These are phyloP conservation scores for Pseudococcus longispinus DNA, from an alignment of 2,888 invertebrate species.

Conservation along the genomic window DNA sequence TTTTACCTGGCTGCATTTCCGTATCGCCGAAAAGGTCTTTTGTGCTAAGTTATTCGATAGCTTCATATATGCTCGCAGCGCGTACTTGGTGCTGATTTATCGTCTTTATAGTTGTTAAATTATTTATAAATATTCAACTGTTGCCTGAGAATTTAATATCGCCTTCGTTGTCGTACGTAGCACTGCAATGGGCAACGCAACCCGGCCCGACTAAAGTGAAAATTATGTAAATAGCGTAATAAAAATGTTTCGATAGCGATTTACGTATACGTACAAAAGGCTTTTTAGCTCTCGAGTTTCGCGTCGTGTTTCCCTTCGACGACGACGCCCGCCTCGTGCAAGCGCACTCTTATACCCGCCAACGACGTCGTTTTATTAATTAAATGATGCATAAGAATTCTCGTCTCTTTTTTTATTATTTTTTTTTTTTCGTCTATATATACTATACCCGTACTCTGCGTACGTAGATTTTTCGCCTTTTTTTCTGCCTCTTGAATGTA, in stretches of 20 bases:
- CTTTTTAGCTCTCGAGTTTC: not conserved
- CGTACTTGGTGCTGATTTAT: not conserved
- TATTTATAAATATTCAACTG: constrained; percentile 26
- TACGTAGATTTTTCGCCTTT: no score
- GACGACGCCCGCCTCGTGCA: not conserved
- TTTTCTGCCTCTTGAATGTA: no score
- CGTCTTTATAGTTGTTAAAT: not conserved
- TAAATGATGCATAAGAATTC: not conserved
- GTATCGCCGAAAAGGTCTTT: not conserved
- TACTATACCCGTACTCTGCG: not conserved
- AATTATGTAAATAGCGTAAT: constrained; percentile 22
- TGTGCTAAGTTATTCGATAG: not conserved
- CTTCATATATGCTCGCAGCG: not conserved
- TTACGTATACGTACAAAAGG: constrained; percentile 1
- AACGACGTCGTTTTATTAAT: constrained; percentile 6
- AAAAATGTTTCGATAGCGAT: constrained; percentile 26
- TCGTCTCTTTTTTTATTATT: no score
- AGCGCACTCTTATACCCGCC: not conserved
- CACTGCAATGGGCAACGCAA: not conserved
- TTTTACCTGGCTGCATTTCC: not conserved
- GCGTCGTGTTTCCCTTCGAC: not conserved
- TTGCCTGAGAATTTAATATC: constrained; percentile 13
- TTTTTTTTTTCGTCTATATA: not conserved
- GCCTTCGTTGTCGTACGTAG: not conserved
- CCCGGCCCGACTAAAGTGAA: not conserved